Evolutionary conservation across 2,113 vertebrate genomes (phyloP).

Genomic region (Paradisaea rubra): DNA sequence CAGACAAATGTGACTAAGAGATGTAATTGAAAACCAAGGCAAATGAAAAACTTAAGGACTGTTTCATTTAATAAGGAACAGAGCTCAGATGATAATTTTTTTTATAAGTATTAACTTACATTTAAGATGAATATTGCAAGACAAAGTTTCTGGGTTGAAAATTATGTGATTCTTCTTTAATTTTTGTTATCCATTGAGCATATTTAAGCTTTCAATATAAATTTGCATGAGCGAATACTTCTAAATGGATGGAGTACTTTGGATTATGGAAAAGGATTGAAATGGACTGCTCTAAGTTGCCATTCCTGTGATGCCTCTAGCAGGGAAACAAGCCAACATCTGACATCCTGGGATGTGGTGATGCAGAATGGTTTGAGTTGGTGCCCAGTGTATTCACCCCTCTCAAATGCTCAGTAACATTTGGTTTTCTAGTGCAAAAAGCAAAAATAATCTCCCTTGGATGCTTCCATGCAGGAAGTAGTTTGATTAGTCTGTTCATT

Average conservation of each 20-base stretch:
- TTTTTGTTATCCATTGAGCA: not conserved
- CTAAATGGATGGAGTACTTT: not conserved
- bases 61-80: not conserved
- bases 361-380: not conserved
- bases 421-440: slow-evolving; percentile 3
- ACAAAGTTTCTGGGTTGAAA: not conserved
- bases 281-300: not conserved
- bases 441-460: not conserved
- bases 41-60: not conserved
- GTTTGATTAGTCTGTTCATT: not conserved
- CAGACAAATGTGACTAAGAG: not conserved
- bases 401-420: not conserved
- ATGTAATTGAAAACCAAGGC: not conserved
- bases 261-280: not conserved
- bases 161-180: not conserved
- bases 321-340: not conserved
- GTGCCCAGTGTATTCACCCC: not conserved
- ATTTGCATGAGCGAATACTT: not conserved
- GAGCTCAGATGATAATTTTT: not conserved
- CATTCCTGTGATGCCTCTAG: not conserved
- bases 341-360: not conserved
- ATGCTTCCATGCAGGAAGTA: not conserved
- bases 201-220: not conserved
- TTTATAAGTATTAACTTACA: not conserved
- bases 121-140: not conserved